A percentile compares a stretch with the other conserved stretches of the same genome.
Conservation (phyloP, 2,888 invertebrate species). For the Aspidiotus rigidus region DNA sequence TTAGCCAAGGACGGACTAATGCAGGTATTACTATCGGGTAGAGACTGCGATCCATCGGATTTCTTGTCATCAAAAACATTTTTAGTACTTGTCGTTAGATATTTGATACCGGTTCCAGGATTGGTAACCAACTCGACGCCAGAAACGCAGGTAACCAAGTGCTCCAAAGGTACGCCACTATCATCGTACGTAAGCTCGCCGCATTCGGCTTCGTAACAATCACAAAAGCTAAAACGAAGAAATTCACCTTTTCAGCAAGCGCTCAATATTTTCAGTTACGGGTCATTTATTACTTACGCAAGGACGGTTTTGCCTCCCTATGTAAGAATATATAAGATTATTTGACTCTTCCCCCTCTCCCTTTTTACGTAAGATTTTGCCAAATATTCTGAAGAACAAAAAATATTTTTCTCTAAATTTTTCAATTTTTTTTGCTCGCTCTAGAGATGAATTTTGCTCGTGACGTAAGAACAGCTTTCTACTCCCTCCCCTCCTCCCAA, state of each 20-base stretch:
- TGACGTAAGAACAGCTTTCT: no score
- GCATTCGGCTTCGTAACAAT: slow-evolving; percentile 70
- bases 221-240: slow-evolving; percentile 55
- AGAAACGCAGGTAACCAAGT: slow-evolving; percentile 74
- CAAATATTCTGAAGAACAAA: no score
- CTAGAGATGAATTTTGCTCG: no score
- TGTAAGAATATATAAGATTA: no score
- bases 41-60: slow-evolving; percentile 23
- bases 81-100: slow-evolving; percentile 25
- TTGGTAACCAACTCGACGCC: slow-evolving; percentile 54
- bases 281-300: no score
- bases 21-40: slow-evolving; percentile 18
- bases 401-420: no score
- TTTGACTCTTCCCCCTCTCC: no score
- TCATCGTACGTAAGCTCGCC: slow-evolving; percentile 51
- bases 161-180: slow-evolving; percentile 76
- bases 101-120: slow-evolving; percentile 35
- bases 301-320: no score
- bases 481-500: no score
- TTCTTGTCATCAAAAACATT: slow-evolving; percentile 18
- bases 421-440: no score
- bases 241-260: background rate
- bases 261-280: slow-evolving; percentile 35
- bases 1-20: slow-evolving; percentile 53
- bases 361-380: no score